Conservation (phyloP, 2,797 vertebrate genomes). For the Myripristis jacobus region DNA sequence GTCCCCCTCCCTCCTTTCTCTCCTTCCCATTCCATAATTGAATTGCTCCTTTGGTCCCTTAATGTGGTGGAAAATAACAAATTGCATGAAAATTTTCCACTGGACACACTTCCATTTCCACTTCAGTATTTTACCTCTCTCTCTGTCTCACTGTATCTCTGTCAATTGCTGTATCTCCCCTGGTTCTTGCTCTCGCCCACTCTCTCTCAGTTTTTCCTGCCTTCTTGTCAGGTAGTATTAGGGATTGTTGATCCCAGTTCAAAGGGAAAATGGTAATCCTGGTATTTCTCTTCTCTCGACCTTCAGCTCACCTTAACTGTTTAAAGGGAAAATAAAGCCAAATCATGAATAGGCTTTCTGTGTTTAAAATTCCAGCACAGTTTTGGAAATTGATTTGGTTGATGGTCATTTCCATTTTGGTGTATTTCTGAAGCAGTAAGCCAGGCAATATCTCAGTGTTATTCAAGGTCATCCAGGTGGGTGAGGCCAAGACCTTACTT, state of each 20-base stretch:
- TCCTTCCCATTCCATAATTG: constrained; percentile 58
- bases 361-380: background rate
- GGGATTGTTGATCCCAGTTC: constrained; percentile 45
- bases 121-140: constrained; percentile 25
- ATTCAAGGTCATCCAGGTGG: background rate
- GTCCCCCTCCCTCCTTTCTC: no score
- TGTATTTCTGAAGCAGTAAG: background rate
- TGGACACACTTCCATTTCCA: constrained; percentile 56
- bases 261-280: constrained; percentile 48
- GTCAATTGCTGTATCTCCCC: constrained; percentile 26
- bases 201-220: constrained; percentile 17
- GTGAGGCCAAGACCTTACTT: no score
- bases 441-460: background rate
- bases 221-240: constrained; percentile 35
- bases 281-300: constrained; percentile 12
- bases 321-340: constrained; percentile 11
- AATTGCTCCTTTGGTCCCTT: constrained; percentile 70
- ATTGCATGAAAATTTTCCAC: constrained; percentile 55
- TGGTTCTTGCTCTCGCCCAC: constrained; percentile 18
- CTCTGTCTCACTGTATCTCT: constrained; percentile 28
- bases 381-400: constrained; percentile 1
- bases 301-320: constrained; percentile 22
- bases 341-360: background rate
- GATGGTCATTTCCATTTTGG: background rate
- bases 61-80: constrained; percentile 70